These are phyloP conservation scores for Hemicrepidius hirtus DNA, from an alignment of 2,888 invertebrate genomes.

Conservation along the genomic window DNA sequence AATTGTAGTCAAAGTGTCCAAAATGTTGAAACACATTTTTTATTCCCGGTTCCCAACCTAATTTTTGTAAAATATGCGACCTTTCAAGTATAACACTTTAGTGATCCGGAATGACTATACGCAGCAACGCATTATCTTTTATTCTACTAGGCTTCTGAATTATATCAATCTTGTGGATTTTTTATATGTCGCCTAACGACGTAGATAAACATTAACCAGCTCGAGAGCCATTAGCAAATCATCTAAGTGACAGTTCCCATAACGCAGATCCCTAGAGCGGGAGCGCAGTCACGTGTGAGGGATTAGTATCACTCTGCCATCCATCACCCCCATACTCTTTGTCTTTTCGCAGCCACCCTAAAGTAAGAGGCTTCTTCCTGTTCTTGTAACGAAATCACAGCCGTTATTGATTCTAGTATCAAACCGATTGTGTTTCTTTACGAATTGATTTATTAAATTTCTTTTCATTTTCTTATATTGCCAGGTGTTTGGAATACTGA, in stretches of 20 bases:
- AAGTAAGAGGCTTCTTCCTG: conserved; percentile 51
- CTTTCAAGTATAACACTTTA: too few relatives aligned
- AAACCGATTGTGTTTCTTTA: conserved; percentile 26
- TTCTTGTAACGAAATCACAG: conserved; percentile 49
- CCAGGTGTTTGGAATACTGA: too few relatives aligned
- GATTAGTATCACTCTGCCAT: conserved; percentile 69
- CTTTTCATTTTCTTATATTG: too few relatives aligned
- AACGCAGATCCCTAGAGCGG: conserved; percentile 65
- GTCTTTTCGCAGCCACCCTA: conserved; percentile 50
- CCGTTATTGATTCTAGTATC: conserved; percentile 46
- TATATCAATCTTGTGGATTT: conserved; percentile 47
- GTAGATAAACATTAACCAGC: conserved; percentile 57
- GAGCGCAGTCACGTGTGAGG: conserved; percentile 68
- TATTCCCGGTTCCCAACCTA: too few relatives aligned
- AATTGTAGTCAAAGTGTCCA: too few relatives aligned
- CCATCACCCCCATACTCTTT: conserved; percentile 63
- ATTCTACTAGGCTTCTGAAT: conserved; percentile 13
- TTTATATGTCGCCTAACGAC: conserved; percentile 49
- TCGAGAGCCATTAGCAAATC: conserved; percentile 64
- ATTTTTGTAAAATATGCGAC: too few relatives aligned
- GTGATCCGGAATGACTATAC: too few relatives aligned
- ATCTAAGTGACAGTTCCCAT: conserved; percentile 66
- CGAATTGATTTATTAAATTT: not conserved
- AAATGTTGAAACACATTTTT: too few relatives aligned
- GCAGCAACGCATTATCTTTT: too few relatives aligned